Percentiles rank a stretch among this genome's conserved stretches.
Evolutionary conservation across 1,140 invertebrate genomes (phyloP).

Genomic region (Pseudomyrmex flavicornis): DNA sequence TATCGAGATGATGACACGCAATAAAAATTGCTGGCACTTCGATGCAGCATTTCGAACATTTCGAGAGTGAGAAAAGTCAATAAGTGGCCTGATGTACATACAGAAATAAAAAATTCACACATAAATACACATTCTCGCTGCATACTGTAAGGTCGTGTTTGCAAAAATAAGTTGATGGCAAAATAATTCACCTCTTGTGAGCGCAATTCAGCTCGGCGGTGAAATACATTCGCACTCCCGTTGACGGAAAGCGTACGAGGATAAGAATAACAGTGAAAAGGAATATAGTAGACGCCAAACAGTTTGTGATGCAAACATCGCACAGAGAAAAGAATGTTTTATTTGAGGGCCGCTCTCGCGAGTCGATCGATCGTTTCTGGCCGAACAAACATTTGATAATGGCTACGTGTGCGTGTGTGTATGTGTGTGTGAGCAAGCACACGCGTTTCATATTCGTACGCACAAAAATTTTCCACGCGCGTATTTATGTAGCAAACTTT

Average conservation of each 20-base stretch:
- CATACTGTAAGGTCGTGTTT: conserved; percentile 33
- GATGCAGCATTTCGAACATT: conserved; percentile 25
- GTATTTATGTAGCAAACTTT: conserved; percentile 29
- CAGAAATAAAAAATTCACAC: conserved; percentile 19
- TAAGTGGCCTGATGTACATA: conserved; percentile 1
- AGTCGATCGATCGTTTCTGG: conserved; percentile 59
- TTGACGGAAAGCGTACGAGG: conserved; percentile 36
- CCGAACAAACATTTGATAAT: conserved; percentile 63
- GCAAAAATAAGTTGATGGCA: conserved; percentile 53
- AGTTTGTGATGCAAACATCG: conserved; percentile 63
- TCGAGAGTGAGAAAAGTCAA: conserved; percentile 16
- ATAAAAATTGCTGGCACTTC: conserved; percentile 39
- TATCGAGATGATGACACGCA: conserved; percentile 11
- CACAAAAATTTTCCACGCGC: conserved; percentile 28
- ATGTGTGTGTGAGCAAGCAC: neutral
- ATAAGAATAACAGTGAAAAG: conserved; percentile 64
- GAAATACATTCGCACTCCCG: conserved; percentile 18
- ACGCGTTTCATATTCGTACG: conserved; percentile 12
- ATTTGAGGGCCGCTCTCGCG: conserved; percentile 34
- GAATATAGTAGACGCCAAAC: conserved; percentile 40
- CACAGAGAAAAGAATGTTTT: conserved; percentile 32
- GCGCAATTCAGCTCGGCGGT: neutral
- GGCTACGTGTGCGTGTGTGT: conserved; percentile 33
- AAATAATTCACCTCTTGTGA: conserved; percentile 39
- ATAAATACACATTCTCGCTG: conserved; percentile 35